Evolutionary conservation across 2,113 vertebrate genomes (phyloP), one percentile per base, ranked within the genome.

Genomic region (Rallus limicola): DNA sequence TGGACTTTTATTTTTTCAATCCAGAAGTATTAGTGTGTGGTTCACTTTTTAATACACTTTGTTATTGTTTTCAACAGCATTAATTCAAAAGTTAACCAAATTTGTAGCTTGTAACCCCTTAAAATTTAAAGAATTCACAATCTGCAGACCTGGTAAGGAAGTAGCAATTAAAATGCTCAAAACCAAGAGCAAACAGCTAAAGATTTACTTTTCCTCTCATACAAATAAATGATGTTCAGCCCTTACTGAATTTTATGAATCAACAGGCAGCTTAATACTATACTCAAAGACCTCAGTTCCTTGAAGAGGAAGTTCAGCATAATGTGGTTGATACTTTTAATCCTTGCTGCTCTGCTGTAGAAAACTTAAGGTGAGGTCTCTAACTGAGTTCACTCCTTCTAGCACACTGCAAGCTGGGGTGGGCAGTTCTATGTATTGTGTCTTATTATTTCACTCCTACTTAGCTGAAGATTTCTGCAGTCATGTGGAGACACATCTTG

Each of bases 401-500:
- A 96, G 94, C 4, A 53, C n/a, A 7, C 34, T 93, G 28, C 74
- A 97, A 74, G 64, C 91, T 33, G 93, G 82, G 8, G 88, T 97
- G 2, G 93, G 96, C 24, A 95, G 77, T 46, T 90, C 96, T 42
- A 13, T 97, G 42, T 97, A 97, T 79, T 97, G 90, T 55, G 94
- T 98, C 19, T 98, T 96, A 13, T 76, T 96, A 46, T 95, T 71
- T 59, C 9, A 46, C 42, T 95, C 97, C 15, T 75, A 78, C 48
- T 88, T 98, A 75, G 95, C 94, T 1, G 88, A 98, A 97, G 88
- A 86, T 75, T 95, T 98, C 48, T 98, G 95, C 93, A 96, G 36
- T 28, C 82, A 96, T 11, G 11, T 96, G 23, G 64, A 92, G 42
- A 48, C 24, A 98, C 96, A 86, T 10, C 76, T 98, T 25, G 95